A percentile compares a stretch with the other conserved stretches of the same genome.
Evolutionary conservation across 2,888 invertebrate genomes (phyloP).

Genomic region (Troides helena): DNA sequence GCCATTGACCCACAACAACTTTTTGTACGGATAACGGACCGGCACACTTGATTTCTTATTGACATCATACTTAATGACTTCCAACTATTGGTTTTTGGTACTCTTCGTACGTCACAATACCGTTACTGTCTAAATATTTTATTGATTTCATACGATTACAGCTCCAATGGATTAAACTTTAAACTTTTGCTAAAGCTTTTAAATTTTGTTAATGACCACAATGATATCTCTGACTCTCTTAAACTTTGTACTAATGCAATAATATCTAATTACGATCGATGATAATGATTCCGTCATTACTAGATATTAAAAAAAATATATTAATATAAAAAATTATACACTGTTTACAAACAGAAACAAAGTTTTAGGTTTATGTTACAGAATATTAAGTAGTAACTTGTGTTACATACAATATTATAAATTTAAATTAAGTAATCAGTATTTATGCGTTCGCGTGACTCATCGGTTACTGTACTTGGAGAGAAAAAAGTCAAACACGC

Average conservation of each 20-base stretch:
- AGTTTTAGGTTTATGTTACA: too few relatives aligned
- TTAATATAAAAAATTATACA: too few relatives aligned
- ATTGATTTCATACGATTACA: not conserved
- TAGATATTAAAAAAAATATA: too few relatives aligned
- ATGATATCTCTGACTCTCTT: too few relatives aligned
- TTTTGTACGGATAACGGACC: slow-evolving; percentile 75
- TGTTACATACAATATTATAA: not conserved
- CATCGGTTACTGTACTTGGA: not conserved
- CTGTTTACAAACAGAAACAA: too few relatives aligned
- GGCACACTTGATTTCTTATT: slow-evolving; percentile 72
- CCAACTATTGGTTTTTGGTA: slow-evolving; percentile 47
- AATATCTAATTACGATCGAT: too few relatives aligned
- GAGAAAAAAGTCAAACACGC: not conserved
- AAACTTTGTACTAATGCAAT: too few relatives aligned
- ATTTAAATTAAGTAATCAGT: not conserved
- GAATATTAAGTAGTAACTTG: not conserved
- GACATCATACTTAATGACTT: slow-evolving; percentile 65
- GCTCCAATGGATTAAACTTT: not conserved
- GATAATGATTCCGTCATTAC: too few relatives aligned
- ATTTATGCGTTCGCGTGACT: not conserved
- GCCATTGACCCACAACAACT: slow-evolving; percentile 75
- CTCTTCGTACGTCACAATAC: slow-evolving; percentile 33
- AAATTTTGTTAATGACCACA: too few relatives aligned
- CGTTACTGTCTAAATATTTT: slow-evolving; percentile 8
- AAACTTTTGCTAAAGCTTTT: too few relatives aligned